These are phyloP conservation scores for Agrypnus murinus DNA, from an alignment of 2,888 invertebrate genomes.

Conservation along the genomic window DNA sequence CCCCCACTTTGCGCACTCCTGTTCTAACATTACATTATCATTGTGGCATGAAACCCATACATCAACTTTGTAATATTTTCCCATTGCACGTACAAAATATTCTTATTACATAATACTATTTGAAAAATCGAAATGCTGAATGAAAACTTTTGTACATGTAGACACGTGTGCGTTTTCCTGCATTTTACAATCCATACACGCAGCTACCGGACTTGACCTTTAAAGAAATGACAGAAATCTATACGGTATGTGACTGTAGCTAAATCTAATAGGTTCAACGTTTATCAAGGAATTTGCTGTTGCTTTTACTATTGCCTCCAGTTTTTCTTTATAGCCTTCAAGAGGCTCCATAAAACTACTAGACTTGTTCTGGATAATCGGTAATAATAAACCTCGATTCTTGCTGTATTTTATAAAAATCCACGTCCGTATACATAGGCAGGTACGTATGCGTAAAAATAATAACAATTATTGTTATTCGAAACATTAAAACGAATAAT, in stretches of 20 bases:
- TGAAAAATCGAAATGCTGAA: no score
- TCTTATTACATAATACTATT: no score
- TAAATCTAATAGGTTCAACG: constrained; percentile 50
- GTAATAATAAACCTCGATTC: constrained; percentile 22
- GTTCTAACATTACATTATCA: no score
- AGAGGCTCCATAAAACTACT: constrained; percentile 29
- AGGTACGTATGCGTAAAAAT: not conserved
- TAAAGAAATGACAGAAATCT: constrained; percentile 44
- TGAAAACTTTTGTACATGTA: no score
- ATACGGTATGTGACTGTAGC: constrained; percentile 48
- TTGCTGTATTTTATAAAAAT: not conserved
- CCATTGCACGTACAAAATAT: no score
- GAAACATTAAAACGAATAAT: not conserved
- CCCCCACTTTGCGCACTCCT: no score
- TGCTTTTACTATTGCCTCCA: constrained; percentile 47
- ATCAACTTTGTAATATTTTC: no score
- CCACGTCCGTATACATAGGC: no score
- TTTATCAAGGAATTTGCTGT: constrained; percentile 49
- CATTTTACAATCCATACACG: constrained; percentile 39
- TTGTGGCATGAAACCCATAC: no score
- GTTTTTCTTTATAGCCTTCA: constrained; percentile 44
- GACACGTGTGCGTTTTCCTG: constrained; percentile 43
- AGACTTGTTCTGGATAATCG: constrained; percentile 43
- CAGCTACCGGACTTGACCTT: constrained; percentile 52
- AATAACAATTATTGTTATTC: not conserved